Percentiles rank a stretch among this genome's conserved stretches.
Conservation (phyloP, 2,888 invertebrate species). For the Coelopa pilipes region DNA sequence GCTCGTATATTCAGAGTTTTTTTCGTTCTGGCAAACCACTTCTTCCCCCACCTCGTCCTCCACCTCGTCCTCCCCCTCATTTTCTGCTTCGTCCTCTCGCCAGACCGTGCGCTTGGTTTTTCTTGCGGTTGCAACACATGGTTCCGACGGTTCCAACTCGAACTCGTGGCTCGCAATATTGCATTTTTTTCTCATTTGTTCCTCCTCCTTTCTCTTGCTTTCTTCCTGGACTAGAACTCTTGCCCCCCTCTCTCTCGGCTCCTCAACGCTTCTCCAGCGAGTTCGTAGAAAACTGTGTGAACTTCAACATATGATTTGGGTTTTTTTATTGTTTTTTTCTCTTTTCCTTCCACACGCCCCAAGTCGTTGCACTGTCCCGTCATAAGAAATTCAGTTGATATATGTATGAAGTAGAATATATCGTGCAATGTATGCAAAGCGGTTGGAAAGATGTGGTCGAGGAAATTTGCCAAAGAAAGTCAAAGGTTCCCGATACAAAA, state of each 20-base stretch:
- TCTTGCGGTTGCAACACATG: neutral
- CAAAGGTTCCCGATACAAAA: too few species aligned
- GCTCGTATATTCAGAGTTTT: too few species aligned
- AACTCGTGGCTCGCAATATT: neutral
- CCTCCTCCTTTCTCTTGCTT: neutral
- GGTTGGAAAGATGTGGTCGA: neutral
- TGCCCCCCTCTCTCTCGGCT: neutral
- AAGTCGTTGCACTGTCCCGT: too few species aligned
- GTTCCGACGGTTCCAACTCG: neutral
- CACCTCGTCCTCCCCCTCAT: too few species aligned
- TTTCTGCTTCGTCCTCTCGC: too few species aligned
- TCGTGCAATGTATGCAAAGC: neutral
- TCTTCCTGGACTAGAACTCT: too few species aligned
- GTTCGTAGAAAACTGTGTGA: slow-evolving; percentile 11
- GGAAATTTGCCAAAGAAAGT: neutral
- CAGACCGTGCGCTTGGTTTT: too few species aligned
- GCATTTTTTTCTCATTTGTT: neutral
- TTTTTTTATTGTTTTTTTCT: slow-evolving; percentile 3
- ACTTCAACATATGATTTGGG: slow-evolving; percentile 5
- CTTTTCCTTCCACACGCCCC: neutral
- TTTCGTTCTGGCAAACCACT: too few species aligned
- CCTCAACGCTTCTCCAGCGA: too few species aligned
- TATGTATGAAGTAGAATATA: too few species aligned
- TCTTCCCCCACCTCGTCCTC: too few species aligned
- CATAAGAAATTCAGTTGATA: too few species aligned